Evolutionary conservation across 2,888 invertebrate species (phyloP).

Genomic region (Pyrrhosoma nymphula): DNA sequence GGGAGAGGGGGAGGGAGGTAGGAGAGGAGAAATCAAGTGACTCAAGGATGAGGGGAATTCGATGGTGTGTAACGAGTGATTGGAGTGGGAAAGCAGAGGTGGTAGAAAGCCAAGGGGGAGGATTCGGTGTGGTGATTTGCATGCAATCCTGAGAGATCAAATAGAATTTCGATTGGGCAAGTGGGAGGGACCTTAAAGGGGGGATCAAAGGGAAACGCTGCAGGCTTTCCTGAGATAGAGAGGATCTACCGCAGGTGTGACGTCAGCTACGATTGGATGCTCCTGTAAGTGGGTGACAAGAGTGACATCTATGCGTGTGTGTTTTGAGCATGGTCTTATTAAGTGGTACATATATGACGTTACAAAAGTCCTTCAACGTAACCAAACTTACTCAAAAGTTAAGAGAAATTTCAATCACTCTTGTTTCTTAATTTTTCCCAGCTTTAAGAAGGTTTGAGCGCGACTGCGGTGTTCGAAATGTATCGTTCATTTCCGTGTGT

Average conservation of each 20-base stretch:
- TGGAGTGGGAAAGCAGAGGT: neutral
- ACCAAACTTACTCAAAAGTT: neutral
- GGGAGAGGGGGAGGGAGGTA: neutral
- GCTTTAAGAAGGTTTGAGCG: too few relatives aligned
- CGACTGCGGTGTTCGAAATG: too few relatives aligned
- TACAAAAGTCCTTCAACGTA: neutral
- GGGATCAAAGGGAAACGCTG: neutral
- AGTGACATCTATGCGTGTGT: neutral
- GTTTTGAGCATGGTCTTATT: neutral
- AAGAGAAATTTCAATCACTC: too few relatives aligned
- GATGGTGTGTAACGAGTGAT: neutral
- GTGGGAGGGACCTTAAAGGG: neutral
- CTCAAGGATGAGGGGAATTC: neutral
- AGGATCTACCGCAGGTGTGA: neutral
- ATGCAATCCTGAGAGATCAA: constrained; percentile 1
- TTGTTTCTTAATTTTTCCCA: too few relatives aligned
- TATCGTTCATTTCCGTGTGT: too few relatives aligned
- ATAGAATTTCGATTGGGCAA: constrained; percentile 9
- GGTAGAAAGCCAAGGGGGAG: neutral
- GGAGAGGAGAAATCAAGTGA: neutral
- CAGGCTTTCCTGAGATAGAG: neutral
- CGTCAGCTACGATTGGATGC: neutral
- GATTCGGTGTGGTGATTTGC: neutral
- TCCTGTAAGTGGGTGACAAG: neutral
- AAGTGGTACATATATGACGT: neutral